A percentile compares a stretch with the other conserved stretches of the same genome.
Conservation (phyloP, 2,888 invertebrate genomes). For the Cerastoderma edule region DNA sequence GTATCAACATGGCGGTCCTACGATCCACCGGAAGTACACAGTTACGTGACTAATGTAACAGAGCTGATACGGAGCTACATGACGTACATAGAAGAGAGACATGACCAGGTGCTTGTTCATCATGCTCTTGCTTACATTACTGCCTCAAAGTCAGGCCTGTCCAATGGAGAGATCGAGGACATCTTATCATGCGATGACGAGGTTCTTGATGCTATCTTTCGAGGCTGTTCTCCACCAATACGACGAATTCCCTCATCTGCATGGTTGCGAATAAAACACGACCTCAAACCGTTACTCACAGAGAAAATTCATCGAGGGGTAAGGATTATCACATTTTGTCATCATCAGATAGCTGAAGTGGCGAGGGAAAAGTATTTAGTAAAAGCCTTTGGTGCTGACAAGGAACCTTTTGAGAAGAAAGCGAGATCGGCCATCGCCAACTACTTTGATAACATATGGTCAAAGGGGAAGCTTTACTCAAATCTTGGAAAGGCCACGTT, state of each 20-base stretch:
- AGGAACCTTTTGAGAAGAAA: slow-evolving; percentile 33
- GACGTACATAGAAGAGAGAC: slow-evolving; percentile 61
- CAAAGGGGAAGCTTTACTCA: slow-evolving; percentile 58
- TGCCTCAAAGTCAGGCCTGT: slow-evolving; percentile 67
- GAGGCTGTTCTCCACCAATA: slow-evolving; percentile 71
- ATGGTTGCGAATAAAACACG: slow-evolving; percentile 67
- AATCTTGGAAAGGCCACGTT: slow-evolving; percentile 53
- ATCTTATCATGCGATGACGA: slow-evolving; percentile 73
- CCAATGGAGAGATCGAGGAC: slow-evolving; percentile 72
- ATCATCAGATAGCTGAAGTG: slow-evolving; percentile 71
- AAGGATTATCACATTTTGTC: slow-evolving; percentile 72
- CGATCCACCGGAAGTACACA: slow-evolving; percentile 41
- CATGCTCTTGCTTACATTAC: slow-evolving; percentile 73
- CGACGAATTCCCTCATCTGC: slow-evolving; percentile 73
- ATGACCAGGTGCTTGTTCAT: slow-evolving; percentile 66
- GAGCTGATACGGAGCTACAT: slow-evolving; percentile 70
- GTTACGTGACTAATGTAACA: slow-evolving; percentile 61
- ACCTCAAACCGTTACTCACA: slow-evolving; percentile 65
- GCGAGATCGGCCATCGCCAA: slow-evolving; percentile 74
- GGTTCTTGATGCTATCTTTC: slow-evolving; percentile 67
- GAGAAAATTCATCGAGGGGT: slow-evolving; percentile 69
- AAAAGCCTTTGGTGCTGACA: slow-evolving; percentile 21
- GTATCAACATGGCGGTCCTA: slow-evolving; percentile 70
- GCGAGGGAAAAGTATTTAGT: slow-evolving; percentile 63
- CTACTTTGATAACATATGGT: slow-evolving; percentile 76